A percentile compares a stretch with the other conserved stretches of the same genome.
These are phyloP conservation scores for Platichthys stellatus DNA, from an alignment of 2,113 vertebrate species.

Conservation along the genomic window DNA sequence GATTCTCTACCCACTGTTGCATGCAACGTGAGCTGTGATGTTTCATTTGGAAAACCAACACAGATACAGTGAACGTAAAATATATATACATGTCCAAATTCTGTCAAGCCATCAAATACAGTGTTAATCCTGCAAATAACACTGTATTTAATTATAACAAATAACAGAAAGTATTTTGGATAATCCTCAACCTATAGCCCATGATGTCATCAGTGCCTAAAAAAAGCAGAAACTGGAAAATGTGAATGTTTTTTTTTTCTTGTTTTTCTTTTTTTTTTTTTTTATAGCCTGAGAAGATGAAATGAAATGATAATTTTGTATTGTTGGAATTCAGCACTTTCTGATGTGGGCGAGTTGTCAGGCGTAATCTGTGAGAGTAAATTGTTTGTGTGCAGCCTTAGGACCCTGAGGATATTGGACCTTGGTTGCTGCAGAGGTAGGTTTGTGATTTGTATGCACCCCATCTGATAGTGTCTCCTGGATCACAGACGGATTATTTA, in stretches of 20 bases:
- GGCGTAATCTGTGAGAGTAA: conserved; percentile 42
- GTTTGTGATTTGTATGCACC: conserved; percentile 80
- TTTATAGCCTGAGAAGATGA: conserved; percentile 5
- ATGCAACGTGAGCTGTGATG: conserved; percentile 5
- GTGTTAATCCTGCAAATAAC: background rate
- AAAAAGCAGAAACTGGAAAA: conserved; percentile 13
- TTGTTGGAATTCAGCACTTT: conserved; percentile 11
- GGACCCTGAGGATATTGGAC: conserved; percentile 81
- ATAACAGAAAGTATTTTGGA: too few species aligned
- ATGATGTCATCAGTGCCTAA: background rate
- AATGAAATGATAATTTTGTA: background rate
- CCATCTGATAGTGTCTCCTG: conserved; percentile 77
- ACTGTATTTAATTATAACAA: background rate
- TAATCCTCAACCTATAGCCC: too few species aligned
- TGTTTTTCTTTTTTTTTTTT: conserved; percentile 4
- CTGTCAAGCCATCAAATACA: background rate
- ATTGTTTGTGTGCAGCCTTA: conserved; percentile 75
- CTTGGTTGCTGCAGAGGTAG: conserved; percentile 78
- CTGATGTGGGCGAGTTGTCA: conserved; percentile 28
- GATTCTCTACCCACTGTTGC: conserved; percentile 14
- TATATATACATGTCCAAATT: background rate
- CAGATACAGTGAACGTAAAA: background rate
- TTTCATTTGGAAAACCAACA: background rate
- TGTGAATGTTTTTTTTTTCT: background rate
- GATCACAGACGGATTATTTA: conserved; percentile 80